These are phyloP conservation scores for Orussus abietinus DNA, from an alignment of 1,140 invertebrate species.

Conservation along the genomic window DNA sequence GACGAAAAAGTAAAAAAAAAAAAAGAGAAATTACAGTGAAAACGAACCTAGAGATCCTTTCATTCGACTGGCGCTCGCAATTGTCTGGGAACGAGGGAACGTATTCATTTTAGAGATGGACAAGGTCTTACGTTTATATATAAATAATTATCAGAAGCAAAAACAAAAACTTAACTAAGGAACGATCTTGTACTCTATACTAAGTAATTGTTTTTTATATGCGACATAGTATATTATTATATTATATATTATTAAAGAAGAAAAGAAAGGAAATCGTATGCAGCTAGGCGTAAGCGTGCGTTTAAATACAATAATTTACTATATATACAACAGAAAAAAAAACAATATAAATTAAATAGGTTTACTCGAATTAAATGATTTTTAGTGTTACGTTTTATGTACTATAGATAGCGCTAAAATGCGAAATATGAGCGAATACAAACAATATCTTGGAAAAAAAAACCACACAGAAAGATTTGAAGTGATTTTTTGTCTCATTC, in stretches of 20 bases:
- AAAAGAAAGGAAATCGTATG: constrained; percentile 36
- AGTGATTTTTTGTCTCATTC: constrained; percentile 2
- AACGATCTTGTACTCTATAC: constrained; percentile 50
- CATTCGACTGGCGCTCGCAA: too few species aligned
- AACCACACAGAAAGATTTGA: constrained; percentile 19
- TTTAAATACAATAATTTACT: constrained; percentile 43
- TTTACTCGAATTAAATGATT: constrained; percentile 33
- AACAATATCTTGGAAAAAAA: constrained; percentile 29
- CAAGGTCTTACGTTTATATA: constrained; percentile 36
- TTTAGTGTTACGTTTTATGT: constrained; percentile 45
- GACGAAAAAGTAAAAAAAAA: too few species aligned
- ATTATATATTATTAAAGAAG: constrained; percentile 40
- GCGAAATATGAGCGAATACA: constrained; percentile 33
- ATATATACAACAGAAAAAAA: constrained; percentile 25
- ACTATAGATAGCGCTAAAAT: constrained; percentile 29
- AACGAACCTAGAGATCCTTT: too few species aligned
- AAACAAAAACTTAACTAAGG: constrained; percentile 36
- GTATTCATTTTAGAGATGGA: constrained; percentile 26
- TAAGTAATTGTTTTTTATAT: constrained; percentile 53
- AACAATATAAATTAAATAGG: constrained; percentile 28
- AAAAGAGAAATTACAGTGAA: too few species aligned
- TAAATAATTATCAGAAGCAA: constrained; percentile 28
- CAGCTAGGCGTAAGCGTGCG: constrained; percentile 42
- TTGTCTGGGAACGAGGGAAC: constrained; percentile 26
- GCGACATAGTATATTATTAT: constrained; percentile 50